These are phyloP conservation scores for Oryctolagus cuniculus DNA, from an alignment of 2,113 vertebrate species.

Conservation along the genomic window mOryCun1.1 NC_091434.1:151396501-151397000, in stretches of 20 bases:
- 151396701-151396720: constrained; percentile 9
- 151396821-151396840: neutral
- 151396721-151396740: neutral
- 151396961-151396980: constrained; percentile 33
- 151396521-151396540: neutral
- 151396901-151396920: neutral
- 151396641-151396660: constrained; percentile 43
- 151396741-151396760: constrained; percentile 12
- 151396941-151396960: neutral
- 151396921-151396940: constrained; percentile 18
- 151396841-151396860: constrained; percentile 17
- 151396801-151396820: neutral
- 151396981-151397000: neutral
- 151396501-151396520: neutral
- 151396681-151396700: neutral
- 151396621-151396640: neutral
- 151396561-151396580: constrained; percentile 29
- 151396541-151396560: neutral
- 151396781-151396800: constrained; percentile 13
- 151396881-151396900: neutral
- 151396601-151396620: constrained; percentile 21
- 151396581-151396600: neutral
- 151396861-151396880: constrained; percentile 47
- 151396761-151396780: constrained; percentile 52
- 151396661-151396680: neutral